Evolutionary conservation across 2,113 vertebrate species (phyloP), one percentile per base, ranked within the genome.

Genomic region (Blennius ocellaris): DNA sequence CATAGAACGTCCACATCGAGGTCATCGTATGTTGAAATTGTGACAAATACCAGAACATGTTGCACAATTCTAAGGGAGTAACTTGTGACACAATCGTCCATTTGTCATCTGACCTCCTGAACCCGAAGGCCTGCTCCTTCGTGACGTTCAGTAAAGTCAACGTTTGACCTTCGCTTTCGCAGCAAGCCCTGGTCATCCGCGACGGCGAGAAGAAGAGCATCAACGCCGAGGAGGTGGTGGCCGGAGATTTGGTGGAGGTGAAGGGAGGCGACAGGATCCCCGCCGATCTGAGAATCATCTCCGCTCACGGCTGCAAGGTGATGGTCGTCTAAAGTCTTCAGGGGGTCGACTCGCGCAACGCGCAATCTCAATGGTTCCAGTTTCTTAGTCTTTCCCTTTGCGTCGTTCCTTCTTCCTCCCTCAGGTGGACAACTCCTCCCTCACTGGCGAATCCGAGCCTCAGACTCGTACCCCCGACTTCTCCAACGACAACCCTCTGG

Each of bases 231-330:
- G 95, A 95, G 0, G 97, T 99, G 5, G 98, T 97, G 1, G 93
- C 90, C 0, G 98, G 98, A 56, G 98, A 99, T 68, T 85, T 99
- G 36, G 97, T 99, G 68, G 98, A 99, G 76, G 96, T 99, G 37
- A 99, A 98, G 72, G 98, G 97, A 15, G 98, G 98, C 55, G 98
- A 99, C 90, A 91, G 97, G 76, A 96, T 99, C 76, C 97, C 98
- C 0, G 97, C 97, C 0, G 98, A 99, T 81, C 90, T 99, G 81
- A 89, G 98, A 17, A 83, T 99, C 60, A 87, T 99, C 77, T 96
- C 96, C 56, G 96, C 97, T 5, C 94, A 96, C 0, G 96, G 96
- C 78, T 99, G 97, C 92, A 99, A 99, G 96, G n/a, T n/a, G n/a
- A n/a, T n/a, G n/a, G n/a, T n/a, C n/a, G n/a, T n/a, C n/a, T n/a